These are phyloP conservation scores for Anoura caudifer DNA, from an alignment of 2,113 vertebrate species.

Conservation along the genomic window DNA sequence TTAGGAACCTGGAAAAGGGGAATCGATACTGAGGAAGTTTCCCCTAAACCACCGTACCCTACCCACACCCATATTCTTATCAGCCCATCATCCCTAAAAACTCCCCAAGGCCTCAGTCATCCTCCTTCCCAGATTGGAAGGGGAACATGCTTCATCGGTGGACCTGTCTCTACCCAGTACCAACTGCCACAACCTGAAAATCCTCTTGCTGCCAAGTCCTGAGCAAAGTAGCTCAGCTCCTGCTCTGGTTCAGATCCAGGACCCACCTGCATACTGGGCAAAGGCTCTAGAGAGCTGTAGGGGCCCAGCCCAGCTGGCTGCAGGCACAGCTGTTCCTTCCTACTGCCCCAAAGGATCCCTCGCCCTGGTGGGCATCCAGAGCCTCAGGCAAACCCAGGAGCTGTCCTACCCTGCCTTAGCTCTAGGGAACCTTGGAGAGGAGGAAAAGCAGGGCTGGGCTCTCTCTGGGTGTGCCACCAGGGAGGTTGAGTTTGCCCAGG, in stretches of 20 bases:
- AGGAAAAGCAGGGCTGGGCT: not conserved
- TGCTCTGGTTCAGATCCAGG: not conserved
- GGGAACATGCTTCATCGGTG: not conserved
- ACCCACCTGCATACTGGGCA: slow-evolving; percentile 31
- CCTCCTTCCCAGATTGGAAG: not conserved
- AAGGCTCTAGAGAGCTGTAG: not conserved
- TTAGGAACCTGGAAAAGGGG: not conserved
- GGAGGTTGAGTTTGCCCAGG: slow-evolving; percentile 19
- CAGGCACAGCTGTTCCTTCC: slow-evolving; percentile 60
- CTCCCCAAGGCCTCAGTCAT: not conserved
- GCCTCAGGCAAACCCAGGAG: slow-evolving; percentile 23
- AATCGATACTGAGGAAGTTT: not conserved
- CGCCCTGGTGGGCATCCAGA: not conserved
- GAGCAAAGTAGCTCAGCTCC: slow-evolving; percentile 2
- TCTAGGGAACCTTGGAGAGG: slow-evolving; percentile 5
- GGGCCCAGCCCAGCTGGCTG: not conserved
- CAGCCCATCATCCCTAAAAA: not conserved
- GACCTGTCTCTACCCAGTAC: slow-evolving; percentile 44
- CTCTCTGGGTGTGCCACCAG: slow-evolving; percentile 21
- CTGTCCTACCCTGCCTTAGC: not conserved
- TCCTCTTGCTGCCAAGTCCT: slow-evolving; percentile 37
- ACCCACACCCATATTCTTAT: not conserved
- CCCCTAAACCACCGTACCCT: not conserved
- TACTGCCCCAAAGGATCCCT: slow-evolving; percentile 37
- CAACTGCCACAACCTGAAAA: slow-evolving; percentile 68